Base-by-base conservation (phyloP, 2,113 vertebrate species). In the Odocoileus virginianus region DNA sequence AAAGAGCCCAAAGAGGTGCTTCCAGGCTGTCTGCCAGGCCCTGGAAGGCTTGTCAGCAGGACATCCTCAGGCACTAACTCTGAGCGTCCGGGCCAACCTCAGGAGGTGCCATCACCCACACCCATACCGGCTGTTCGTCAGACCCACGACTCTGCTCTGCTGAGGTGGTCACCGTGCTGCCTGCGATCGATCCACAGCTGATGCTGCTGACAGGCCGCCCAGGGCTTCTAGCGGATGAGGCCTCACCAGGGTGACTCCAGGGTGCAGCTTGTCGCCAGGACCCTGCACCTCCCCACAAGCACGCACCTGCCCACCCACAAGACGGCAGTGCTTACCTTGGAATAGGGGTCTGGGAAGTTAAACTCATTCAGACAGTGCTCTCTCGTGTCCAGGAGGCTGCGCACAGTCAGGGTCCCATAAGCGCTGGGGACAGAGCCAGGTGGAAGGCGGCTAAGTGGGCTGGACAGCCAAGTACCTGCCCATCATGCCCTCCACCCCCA, bases 361-460 rank as follows among this genome's bases (percentile, higher is more conserved):
- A 99, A 99, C 98, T 99, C 99, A 0, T 99, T 99, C 98, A 99
- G 97, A 98, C 99, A 99, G 98, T 99, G 99, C 90, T 99, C 99
- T 98, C 99, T 99, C 0, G 99, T 99, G 98, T 99, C 99, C 98
- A 99, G 98, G 64, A 99, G 99, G 98, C 99, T 99, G 97, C 99
- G 99, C 98, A 99, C 99, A 17, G 99, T 99, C 98, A 99, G 99
- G 67, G 99, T 99, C 98, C 99, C 99, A 14, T 99, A 99, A 16
- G 99, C 99, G 92, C 99, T 99, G 96, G 87, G 88, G 98, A 98
- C 87, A 98, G 95, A 98, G 86, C 2, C 12, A 2, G 78, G 36
- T 0, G 0, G 57, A 40, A 13, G 0, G 7, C 0, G 0, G 64
- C 67, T 95, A 27, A 95, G 64, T 1, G 7, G 6, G 33, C 10